Evolutionary conservation across 2,113 vertebrate genomes (phyloP).

Genomic region (Garra rufa): DNA sequence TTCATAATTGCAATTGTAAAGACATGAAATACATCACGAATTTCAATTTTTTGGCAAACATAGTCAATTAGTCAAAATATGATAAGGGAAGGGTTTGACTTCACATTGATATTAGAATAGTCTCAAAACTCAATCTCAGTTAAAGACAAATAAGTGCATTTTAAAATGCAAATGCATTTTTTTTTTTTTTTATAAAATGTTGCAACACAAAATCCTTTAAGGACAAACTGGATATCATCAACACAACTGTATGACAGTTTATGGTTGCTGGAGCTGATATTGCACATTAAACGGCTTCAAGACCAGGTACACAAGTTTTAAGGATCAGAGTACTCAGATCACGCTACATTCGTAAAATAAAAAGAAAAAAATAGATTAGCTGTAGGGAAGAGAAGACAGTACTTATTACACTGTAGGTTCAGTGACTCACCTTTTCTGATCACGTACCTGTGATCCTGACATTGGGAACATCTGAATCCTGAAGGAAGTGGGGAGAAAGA

Average conservation of each 20-base stretch:
- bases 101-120: not conserved
- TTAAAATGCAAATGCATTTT: not conserved
- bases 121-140: not conserved
- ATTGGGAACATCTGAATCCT: slow-evolving; percentile 20
- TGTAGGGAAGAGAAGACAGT: not conserved
- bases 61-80: not conserved
- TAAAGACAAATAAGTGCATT: slow-evolving; percentile 2
- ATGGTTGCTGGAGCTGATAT: not conserved
- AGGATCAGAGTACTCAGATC: not conserved
- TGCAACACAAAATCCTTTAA: not conserved
- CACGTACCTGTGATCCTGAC: slow-evolving; percentile 16
- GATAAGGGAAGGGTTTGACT: not conserved
- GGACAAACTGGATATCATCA: not conserved
- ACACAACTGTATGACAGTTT: slow-evolving; percentile 5
- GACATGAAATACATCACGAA: slow-evolving; percentile 14
- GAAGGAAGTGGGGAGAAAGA: slow-evolving; percentile 37
- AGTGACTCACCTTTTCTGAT: not conserved
- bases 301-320: not conserved
- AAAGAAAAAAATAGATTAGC: not conserved
- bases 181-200: not conserved
- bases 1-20: not conserved
- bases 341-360: not conserved
- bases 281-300: slow-evolving; percentile 6
- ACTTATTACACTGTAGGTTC: not conserved
- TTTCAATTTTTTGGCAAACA: not conserved